Evolutionary conservation across 1,140 invertebrate genomes (phyloP).

Genomic region (Megalopta genalis): DNA sequence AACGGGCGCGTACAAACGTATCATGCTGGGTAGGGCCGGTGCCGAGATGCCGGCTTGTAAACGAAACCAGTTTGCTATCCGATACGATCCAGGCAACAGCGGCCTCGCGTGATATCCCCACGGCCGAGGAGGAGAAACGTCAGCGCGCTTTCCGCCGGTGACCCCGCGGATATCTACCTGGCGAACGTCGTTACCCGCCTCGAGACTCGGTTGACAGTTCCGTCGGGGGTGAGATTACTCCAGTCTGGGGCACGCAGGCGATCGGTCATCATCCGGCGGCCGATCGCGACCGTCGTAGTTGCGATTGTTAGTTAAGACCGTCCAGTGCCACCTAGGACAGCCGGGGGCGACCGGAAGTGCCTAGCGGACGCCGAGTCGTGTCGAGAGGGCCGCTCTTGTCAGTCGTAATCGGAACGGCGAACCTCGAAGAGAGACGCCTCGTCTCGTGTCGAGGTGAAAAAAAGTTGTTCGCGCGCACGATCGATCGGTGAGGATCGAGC

Average conservation of each 20-base stretch:
- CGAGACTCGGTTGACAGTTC: conserved; percentile 27
- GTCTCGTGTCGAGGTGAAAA: too few relatives aligned
- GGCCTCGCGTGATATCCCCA: conserved; percentile 66
- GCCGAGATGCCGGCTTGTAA: conserved; percentile 80
- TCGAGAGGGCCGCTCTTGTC: too few relatives aligned
- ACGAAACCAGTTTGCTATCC: conserved; percentile 81
- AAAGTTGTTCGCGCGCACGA: not conserved
- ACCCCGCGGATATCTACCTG: conserved; percentile 48
- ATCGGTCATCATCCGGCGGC: too few relatives aligned
- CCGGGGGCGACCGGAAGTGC: not conserved
- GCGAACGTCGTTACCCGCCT: conserved; percentile 42
- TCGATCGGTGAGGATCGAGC: not conserved
- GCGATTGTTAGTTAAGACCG: not conserved
- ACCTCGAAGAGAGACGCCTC: too few relatives aligned
- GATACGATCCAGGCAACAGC: conserved; percentile 80
- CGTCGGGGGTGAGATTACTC: conserved; percentile 18
- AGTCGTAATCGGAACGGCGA: not conserved
- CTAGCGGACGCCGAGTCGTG: not conserved
- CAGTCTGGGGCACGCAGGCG: not conserved
- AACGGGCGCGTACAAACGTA: conserved; percentile 77
- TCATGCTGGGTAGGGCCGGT: conserved; percentile 79
- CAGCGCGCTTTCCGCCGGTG: conserved; percentile 46
- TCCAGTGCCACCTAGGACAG: not conserved
- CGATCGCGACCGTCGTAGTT: too few relatives aligned
- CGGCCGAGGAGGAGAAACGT: conserved; percentile 50